Conservation (phyloP, 2,888 invertebrate genomes). For the Brenthis daphne region DNA sequence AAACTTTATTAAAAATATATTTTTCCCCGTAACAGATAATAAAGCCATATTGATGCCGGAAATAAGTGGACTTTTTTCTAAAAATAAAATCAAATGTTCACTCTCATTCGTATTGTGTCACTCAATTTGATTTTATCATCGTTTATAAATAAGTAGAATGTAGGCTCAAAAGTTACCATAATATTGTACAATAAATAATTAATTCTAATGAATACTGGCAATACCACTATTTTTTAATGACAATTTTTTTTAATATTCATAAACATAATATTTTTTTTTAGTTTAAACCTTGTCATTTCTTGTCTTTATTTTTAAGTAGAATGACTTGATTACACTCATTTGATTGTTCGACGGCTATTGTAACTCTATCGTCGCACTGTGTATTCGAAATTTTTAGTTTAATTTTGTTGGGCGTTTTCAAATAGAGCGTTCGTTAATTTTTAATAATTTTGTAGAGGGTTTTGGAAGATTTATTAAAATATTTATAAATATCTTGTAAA, state of each 20-base stretch:
- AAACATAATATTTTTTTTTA: slow-evolving; percentile 7
- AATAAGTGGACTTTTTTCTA: too few relatives aligned
- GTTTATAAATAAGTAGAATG: slow-evolving; percentile 53
- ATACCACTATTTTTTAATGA: neutral
- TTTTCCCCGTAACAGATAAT: slow-evolving; percentile 38
- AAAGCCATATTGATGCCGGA: slow-evolving; percentile 52
- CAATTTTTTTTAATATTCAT: neutral
- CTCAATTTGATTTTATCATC: slow-evolving; percentile 40
- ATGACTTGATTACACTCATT: too few relatives aligned
- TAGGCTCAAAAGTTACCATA: slow-evolving; percentile 74
- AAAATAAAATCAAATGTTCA: slow-evolving; percentile 28
- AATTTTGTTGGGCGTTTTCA: too few relatives aligned
- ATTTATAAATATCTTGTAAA: too few relatives aligned
- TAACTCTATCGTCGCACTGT: too few relatives aligned
- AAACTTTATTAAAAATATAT: neutral
- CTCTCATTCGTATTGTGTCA: slow-evolving; percentile 43
- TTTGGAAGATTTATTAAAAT: too few relatives aligned
- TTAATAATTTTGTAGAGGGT: too few relatives aligned
- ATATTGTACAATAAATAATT: slow-evolving; percentile 56
- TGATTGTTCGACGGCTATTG: too few relatives aligned
- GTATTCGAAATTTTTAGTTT: too few relatives aligned
- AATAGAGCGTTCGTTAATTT: too few relatives aligned
- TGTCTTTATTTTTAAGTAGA: slow-evolving; percentile 21
- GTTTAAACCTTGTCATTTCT: slow-evolving; percentile 12
- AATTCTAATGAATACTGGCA: slow-evolving; percentile 12